Evolutionary conservation across 2,888 invertebrate species (phyloP).

Genomic region (Amiota minor): DNA sequence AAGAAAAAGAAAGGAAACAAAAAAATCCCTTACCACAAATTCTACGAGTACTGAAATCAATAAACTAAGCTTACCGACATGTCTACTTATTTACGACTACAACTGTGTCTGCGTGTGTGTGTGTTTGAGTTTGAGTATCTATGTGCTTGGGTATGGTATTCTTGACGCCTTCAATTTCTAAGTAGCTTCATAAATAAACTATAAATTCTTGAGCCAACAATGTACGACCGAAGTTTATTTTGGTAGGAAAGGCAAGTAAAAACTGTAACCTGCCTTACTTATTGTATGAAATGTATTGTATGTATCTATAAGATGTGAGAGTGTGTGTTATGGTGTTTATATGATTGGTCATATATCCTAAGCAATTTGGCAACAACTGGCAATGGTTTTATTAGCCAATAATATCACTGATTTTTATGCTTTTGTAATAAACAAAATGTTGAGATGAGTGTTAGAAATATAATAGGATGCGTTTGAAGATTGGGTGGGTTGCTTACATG

Average conservation of each 20-base stretch:
- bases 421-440: slow-evolving; percentile 13
- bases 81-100: slow-evolving; percentile 26
- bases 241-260: neutral
- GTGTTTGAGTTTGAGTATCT: slow-evolving; percentile 7
- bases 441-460: neutral
- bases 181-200: slow-evolving; percentile 67
- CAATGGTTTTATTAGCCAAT: slow-evolving; percentile 15
- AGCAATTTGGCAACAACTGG: slow-evolving; percentile 13
- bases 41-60: slow-evolving; percentile 50
- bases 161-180: slow-evolving; percentile 58
- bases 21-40: neutral
- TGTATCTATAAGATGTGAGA: too few relatives aligned
- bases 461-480: neutral
- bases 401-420: slow-evolving; percentile 22
- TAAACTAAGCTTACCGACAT: slow-evolving; percentile 58
- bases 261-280: too few relatives aligned
- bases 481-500: slow-evolving; percentile 8
- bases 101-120: slow-evolving; percentile 4
- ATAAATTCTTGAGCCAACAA: slow-evolving; percentile 49
- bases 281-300: too few relatives aligned
- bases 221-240: neutral
- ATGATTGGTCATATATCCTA: neutral
- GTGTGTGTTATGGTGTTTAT: neutral
- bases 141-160: neutral
- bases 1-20: neutral